These are phyloP conservation scores for Piaya cayana DNA, from an alignment of 2,113 vertebrate species.

Conservation along the genomic window DNA sequence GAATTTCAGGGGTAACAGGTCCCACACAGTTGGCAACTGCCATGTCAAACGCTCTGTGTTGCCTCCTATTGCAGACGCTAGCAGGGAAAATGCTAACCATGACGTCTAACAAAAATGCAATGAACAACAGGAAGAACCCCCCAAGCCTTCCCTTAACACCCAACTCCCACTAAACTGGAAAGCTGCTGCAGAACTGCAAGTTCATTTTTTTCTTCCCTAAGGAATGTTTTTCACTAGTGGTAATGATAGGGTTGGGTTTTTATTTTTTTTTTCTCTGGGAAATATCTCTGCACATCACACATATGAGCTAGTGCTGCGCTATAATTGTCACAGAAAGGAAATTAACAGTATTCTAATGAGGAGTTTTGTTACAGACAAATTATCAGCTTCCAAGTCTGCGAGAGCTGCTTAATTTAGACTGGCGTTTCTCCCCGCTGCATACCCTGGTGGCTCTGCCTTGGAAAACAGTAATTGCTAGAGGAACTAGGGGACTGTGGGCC, in stretches of 20 bases:
- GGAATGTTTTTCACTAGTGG: conserved; percentile 1
- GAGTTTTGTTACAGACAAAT: conserved; percentile 74
- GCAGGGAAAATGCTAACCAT: neutral
- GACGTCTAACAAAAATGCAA: neutral
- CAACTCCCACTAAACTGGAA: neutral
- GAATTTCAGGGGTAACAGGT: conserved; percentile 54
- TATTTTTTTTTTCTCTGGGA: neutral
- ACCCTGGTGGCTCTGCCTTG: conserved; percentile 63
- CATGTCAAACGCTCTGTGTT: neutral
- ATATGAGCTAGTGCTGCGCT: conserved; percentile 47
- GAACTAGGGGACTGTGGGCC: neutral
- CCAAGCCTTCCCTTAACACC: neutral
- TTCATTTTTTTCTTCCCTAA: conserved; percentile 22
- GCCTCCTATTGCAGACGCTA: neutral
- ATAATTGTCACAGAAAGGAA: conserved; percentile 66
- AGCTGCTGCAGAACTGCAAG: conserved; percentile 1
- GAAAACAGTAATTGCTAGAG: conserved; percentile 69
- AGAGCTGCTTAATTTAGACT: conserved; percentile 73
- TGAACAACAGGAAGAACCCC: neutral
- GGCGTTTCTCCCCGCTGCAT: conserved; percentile 54
- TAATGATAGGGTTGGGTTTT: neutral
- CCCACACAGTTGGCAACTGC: neutral
- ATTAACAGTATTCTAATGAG: conserved; percentile 77
- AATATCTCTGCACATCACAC: conserved; percentile 47
- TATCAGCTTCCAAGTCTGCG: conserved; percentile 59